Conservation (phyloP, 2,888 invertebrate species). For the Pollenia labialis region DNA sequence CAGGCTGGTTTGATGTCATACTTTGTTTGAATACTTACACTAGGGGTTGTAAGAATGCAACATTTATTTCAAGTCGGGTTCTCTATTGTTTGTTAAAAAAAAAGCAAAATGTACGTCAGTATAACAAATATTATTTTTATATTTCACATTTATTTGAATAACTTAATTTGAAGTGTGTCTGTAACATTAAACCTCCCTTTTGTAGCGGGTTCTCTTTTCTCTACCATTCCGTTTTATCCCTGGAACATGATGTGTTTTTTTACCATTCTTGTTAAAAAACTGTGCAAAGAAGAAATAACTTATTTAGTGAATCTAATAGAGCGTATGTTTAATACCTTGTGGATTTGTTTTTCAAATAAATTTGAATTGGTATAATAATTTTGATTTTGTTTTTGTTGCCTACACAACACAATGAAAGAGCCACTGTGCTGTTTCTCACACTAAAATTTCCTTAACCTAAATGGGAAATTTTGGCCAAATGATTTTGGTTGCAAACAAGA, state of each 20-base stretch:
- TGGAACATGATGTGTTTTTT: constrained; percentile 8
- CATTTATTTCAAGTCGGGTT: constrained; percentile 29
- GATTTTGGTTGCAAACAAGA: neutral
- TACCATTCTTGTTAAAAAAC: neutral
- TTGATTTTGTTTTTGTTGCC: constrained; percentile 30
- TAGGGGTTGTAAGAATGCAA: constrained; percentile 62
- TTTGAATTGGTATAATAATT: constrained; percentile 8
- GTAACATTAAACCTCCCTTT: constrained; percentile 50
- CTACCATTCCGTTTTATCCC: constrained; percentile 26
- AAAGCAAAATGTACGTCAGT: constrained; percentile 13
- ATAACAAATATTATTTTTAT: constrained; percentile 63
- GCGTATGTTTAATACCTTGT: constrained; percentile 49
- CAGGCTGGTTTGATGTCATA: constrained; percentile 19
- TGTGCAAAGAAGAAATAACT: neutral
- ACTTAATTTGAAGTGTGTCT: constrained; percentile 72
- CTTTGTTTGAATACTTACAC: constrained; percentile 38
- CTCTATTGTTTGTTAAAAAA: neutral
- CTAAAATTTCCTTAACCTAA: neutral
- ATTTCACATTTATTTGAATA: constrained; percentile 69
- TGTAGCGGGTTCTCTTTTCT: neutral
- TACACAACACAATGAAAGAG: constrained; percentile 24
- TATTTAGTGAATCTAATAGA: constrained; percentile 44
- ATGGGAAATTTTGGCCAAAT: too few relatives aligned
- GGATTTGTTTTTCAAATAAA: constrained; percentile 34
- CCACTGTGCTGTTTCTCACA: neutral